Conservation (phyloP, 2,113 vertebrate species). For the Myxocyprinus asiaticus region DNA sequence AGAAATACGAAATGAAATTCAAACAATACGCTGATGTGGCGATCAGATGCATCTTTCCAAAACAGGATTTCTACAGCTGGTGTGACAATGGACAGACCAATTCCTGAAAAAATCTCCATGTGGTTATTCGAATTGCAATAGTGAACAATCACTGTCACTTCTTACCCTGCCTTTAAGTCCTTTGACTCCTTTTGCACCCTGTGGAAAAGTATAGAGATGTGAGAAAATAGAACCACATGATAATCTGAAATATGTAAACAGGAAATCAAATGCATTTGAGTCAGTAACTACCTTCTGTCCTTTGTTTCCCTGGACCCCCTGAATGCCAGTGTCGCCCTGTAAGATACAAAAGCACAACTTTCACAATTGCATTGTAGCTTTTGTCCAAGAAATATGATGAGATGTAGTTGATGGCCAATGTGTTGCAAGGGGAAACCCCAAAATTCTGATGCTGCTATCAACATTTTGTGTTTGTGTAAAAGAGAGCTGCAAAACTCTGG, state of each 20-base stretch:
- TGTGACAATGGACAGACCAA: neutral
- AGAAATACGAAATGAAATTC: neutral
- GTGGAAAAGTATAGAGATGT: constrained; percentile 46
- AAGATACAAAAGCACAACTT: constrained; percentile 23
- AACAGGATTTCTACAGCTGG: constrained; percentile 9
- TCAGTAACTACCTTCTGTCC: constrained; percentile 64
- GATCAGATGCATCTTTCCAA: constrained; percentile 10
- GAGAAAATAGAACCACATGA: neutral
- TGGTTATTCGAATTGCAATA: neutral
- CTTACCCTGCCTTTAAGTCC: constrained; percentile 74
- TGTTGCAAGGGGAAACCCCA: neutral
- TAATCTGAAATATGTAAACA: constrained; percentile 6
- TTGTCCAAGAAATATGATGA: neutral
- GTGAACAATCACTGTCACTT: neutral
- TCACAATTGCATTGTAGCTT: neutral
- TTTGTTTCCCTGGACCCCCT: constrained; percentile 67
- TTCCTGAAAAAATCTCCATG: neutral
- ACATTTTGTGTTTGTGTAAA: neutral
- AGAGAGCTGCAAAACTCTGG: constrained; percentile 6
- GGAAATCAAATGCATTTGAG: constrained; percentile 2
- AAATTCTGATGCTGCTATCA: neutral
- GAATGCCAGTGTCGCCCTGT: constrained; percentile 72
- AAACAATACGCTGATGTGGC: constrained; percentile 6
- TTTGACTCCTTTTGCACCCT: constrained; percentile 65
- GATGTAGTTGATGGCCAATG: neutral